A percentile compares a stretch with the other conserved stretches of the same genome.
phyloP scores from a whole-genome alignment of 2,113 vertebrate species.

The Onychostoma macrolepis region DNA sequence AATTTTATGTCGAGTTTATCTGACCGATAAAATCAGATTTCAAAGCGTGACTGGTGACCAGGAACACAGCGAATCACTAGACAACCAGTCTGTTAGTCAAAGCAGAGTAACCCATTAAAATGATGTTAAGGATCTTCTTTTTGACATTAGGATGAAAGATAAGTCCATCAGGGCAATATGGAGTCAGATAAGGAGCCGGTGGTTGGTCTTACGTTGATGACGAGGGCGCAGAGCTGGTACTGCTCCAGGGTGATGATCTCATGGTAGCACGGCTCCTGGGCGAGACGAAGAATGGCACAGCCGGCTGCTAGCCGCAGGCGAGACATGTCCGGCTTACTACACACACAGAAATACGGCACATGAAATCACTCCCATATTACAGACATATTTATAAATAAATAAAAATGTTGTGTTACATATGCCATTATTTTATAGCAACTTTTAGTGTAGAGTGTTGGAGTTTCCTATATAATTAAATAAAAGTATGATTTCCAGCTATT shows the following conservation, averaged over 20 bases:
- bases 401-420: background rate
- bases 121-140: background rate
- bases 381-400: background rate
- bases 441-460: background rate
- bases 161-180: background rate
- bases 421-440: background rate
- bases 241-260: conserved; percentile 99
- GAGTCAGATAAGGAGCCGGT: background rate
- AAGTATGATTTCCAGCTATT: background rate
- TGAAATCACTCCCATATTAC: background rate
- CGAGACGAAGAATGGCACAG: conserved; percentile 92
- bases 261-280: conserved; percentile 98
- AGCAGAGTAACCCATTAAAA: conserved; percentile 12
- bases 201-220: conserved; percentile 89
- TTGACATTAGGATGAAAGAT: background rate
- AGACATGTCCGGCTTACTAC: conserved; percentile 98
- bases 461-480: background rate
- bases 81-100: background rate
- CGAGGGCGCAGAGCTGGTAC: conserved; percentile 94
- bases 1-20: background rate
- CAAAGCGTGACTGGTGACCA: background rate
- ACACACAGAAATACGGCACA: background rate
- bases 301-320: conserved; percentile 92
- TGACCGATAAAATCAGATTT: background rate
- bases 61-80: background rate